Percentiles rank a stretch among this genome's conserved stretches.
Evolutionary conservation across 2,113 vertebrate species (phyloP).

Genomic region (Hypanus sabinus): DNA sequence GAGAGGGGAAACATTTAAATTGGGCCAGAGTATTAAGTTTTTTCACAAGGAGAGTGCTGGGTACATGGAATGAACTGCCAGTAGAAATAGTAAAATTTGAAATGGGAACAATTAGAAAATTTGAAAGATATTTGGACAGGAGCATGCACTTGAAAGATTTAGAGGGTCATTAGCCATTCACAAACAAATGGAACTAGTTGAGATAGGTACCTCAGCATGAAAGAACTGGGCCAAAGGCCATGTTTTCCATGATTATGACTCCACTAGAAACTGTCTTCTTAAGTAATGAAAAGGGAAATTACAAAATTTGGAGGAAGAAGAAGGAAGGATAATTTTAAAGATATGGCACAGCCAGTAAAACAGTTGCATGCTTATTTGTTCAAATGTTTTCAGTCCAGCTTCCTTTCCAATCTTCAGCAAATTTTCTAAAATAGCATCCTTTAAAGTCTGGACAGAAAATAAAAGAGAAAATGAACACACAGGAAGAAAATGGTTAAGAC

Average conservation of each 20-base stretch:
- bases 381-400: conserved; percentile 84
- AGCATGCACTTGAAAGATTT: too few relatives aligned
- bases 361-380: conserved; percentile 68
- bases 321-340: not conserved
- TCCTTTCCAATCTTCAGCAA: conserved; percentile 77
- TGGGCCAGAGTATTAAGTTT: too few relatives aligned
- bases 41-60: too few relatives aligned
- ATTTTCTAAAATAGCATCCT: conserved; percentile 75
- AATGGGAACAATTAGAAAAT: too few relatives aligned
- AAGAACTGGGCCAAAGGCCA: too few relatives aligned
- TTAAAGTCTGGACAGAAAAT: conserved; percentile 65
- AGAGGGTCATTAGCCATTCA: too few relatives aligned
- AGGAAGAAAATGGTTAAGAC: not conserved
- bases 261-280: not conserved
- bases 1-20: too few relatives aligned
- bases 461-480: not conserved
- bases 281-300: not conserved
- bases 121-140: too few relatives aligned
- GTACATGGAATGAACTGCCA: too few relatives aligned
- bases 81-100: too few relatives aligned
- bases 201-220: too few relatives aligned
- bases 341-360: not conserved
- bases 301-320: not conserved
- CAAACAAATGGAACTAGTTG: too few relatives aligned
- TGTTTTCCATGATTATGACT: not conserved